Base-by-base conservation (phyloP, 2,113 vertebrate genomes). In the Tenebrosternarchus preto region DNA sequence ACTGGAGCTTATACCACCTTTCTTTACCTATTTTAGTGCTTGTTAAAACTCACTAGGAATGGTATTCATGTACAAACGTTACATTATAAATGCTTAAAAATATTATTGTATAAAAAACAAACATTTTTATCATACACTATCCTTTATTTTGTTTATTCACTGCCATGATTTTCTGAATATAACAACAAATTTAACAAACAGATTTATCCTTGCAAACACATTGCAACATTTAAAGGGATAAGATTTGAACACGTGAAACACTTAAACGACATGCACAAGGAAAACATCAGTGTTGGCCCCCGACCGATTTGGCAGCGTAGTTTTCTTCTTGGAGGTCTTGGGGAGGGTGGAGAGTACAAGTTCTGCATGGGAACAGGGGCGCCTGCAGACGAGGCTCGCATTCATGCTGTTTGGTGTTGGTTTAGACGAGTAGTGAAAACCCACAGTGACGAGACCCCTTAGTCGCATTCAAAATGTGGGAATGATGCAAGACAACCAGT, bases 161-260 rank as follows among this genome's bases (percentile, higher is more conserved):
- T 55, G 56, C 57, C 31, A 57, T 69, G 12, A 55, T n/a, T n/a
- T n/a, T n/a, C n/a, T n/a, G n/a, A n/a, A n/a, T n/a, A n/a, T 90
- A 85, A 86, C 25, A 91, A 90, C 85, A 91, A 50, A 25, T 86
- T 87, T 78, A 89, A 91, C 90, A 90, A 89, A 91, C 90, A 90
- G 85, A 84, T 84, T 82, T 84, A 39, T 66, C 75, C 43, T 87
- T 89, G 85, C 88, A 90, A 92, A 90, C 89, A 91, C 89, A 81
- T 83, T 80, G 82, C 89, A 84, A 91, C 90, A 90, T 88, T 81
- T 87, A 84, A 91, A 82, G 77, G 90, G 88, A 81, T 81, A 77
- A 89, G 86, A 82, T 84, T 87, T 84, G 31, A 87, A 89, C 87
- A 89, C 89, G 85, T 88, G 81, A 88, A 76, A 91, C 90, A 92